Evolutionary conservation across 2,113 vertebrate species (phyloP).

Genomic region (Hydropotes inermis): DNA sequence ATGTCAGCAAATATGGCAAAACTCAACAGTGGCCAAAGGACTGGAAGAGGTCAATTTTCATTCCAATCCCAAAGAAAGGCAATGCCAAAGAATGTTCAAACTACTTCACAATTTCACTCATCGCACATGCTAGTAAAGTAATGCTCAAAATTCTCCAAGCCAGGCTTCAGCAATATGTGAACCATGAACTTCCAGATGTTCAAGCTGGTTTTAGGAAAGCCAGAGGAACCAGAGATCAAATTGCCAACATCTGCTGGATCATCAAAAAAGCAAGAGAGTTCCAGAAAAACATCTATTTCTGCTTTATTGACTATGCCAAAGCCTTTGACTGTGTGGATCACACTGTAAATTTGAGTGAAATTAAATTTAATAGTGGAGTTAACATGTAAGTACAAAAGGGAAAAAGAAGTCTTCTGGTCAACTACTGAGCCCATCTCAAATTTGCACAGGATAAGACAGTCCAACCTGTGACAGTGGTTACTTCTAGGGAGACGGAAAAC

Average conservation of each 20-base stretch:
- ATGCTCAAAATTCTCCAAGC: background rate
- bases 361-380: background rate
- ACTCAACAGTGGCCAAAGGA: background rate
- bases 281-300: background rate
- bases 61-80: background rate
- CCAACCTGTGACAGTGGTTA: background rate
- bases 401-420: background rate
- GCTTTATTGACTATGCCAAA: background rate
- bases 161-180: background rate
- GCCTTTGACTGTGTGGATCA: background rate
- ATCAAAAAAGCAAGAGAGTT: background rate
- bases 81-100: background rate
- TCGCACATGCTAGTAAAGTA: background rate
- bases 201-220: background rate
- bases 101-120: fast-evolving
- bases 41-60: background rate
- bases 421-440: background rate
- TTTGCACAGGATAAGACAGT: background rate
- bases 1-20: background rate
- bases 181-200: background rate
- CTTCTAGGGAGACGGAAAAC: background rate
- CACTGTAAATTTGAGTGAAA: background rate
- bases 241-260: background rate
- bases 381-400: background rate
- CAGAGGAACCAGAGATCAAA: background rate